phyloP scores from a whole-genome alignment of 2,888 invertebrate species.

The Drosophila picticornis region DNA sequence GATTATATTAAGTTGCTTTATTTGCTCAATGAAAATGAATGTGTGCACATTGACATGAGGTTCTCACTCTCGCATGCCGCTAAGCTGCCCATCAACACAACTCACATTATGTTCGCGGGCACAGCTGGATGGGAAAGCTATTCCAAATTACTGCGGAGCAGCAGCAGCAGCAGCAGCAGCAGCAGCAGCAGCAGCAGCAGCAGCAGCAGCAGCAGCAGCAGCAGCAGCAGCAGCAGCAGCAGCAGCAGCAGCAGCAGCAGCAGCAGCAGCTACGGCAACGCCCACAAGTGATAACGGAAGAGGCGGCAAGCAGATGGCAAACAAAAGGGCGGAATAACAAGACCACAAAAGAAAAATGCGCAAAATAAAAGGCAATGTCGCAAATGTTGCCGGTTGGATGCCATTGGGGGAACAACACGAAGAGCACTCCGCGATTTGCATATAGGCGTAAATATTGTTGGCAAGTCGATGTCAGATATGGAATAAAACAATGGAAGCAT shows the following conservation, averaged over 20 bases:
- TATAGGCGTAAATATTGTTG: constrained; percentile 52
- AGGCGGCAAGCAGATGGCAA: constrained; percentile 21
- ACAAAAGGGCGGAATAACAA: constrained; percentile 53
- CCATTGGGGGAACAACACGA: constrained; percentile 7
- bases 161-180: constrained; percentile 2
- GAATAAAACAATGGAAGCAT: constrained; percentile 10
- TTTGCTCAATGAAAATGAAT: constrained; percentile 64
- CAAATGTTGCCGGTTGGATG: constrained; percentile 44
- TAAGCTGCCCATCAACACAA: constrained; percentile 21
- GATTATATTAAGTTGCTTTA: constrained; percentile 41
- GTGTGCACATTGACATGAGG: constrained; percentile 30
- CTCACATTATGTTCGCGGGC: constrained; percentile 22
- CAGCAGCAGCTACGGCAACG: constrained; percentile 4
- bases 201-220: constrained; percentile 9
- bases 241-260: too few species aligned
- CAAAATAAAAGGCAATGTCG: constrained; percentile 26
- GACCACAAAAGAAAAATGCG: constrained; percentile 37
- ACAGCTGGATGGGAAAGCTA: constrained; percentile 21
- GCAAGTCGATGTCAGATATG: constrained; percentile 41
- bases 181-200: constrained; percentile 8
- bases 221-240: constrained; percentile 10
- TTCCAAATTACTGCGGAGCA: constrained; percentile 39
- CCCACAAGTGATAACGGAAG: constrained; percentile 34
- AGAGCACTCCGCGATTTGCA: constrained; percentile 57
- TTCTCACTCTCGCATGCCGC: constrained; percentile 39